phyloP scores from a whole-genome alignment of 1,140 invertebrate genomes.

The Ganaspis sp. region DNA sequence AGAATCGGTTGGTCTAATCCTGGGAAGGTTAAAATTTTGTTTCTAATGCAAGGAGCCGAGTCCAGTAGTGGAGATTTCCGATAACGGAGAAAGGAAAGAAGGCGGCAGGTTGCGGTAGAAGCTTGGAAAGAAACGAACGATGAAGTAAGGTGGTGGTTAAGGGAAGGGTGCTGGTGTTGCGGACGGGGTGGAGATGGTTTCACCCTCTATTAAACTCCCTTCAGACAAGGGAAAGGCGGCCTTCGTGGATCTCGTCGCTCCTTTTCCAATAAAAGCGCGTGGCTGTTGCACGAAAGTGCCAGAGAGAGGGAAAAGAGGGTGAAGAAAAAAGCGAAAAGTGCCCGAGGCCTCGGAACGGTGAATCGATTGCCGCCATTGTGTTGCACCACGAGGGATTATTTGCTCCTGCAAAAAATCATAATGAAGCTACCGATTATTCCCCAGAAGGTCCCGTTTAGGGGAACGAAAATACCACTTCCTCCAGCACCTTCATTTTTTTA shows the following conservation, averaged over 20 bases:
- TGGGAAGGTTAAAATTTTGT: neutral
- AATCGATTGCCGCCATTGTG: slow-evolving; percentile 58
- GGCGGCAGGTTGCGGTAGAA: slow-evolving; percentile 36
- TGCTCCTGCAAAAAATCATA: slow-evolving; percentile 38
- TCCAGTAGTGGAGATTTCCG: slow-evolving; percentile 46
- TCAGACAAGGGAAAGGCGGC: slow-evolving; percentile 75
- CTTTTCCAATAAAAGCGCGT: slow-evolving; percentile 64
- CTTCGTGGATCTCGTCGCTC: slow-evolving; percentile 58
- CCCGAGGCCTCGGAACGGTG: slow-evolving; percentile 37
- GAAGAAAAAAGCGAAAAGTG: slow-evolving; percentile 50
- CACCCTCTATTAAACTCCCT: slow-evolving; percentile 76
- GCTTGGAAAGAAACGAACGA: slow-evolving; percentile 42
- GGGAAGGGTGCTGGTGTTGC: slow-evolving; percentile 44
- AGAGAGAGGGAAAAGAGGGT: slow-evolving; percentile 45
- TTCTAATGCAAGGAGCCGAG: neutral
- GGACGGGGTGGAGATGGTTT: slow-evolving; percentile 69
- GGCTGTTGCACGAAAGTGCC: slow-evolving; percentile 42
- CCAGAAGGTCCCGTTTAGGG: slow-evolving; percentile 20
- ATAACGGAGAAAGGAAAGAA: slow-evolving; percentile 48
- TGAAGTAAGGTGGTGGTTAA: slow-evolving; percentile 53
- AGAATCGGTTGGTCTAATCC: slow-evolving; percentile 4
- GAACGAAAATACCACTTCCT: neutral
- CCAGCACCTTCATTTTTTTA: too few species aligned
- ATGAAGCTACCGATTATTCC: slow-evolving; percentile 31
- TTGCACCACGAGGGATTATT: slow-evolving; percentile 40